Evolutionary conservation across 2,888 invertebrate species (phyloP).

Genomic region (Drosophila meridionalis): DNA sequence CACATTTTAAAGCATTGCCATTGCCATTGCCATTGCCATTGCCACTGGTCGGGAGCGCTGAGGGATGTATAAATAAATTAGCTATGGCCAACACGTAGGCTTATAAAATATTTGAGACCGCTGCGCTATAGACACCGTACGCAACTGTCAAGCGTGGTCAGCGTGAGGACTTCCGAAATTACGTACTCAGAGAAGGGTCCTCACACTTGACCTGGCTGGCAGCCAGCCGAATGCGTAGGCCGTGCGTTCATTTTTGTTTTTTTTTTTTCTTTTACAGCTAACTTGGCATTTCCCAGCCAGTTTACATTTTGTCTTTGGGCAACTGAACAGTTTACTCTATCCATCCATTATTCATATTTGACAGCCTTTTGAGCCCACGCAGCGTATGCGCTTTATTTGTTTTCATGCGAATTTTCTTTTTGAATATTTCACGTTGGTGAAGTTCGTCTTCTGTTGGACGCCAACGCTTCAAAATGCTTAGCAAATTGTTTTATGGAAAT

Average conservation of each 20-base stretch:
- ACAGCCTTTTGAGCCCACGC: constrained; percentile 66
- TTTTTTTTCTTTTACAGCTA: constrained; percentile 53
- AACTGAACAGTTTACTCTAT: constrained; percentile 15
- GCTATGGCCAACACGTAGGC: constrained; percentile 73
- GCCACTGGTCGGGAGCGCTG: constrained; percentile 9
- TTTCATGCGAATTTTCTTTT: constrained; percentile 61
- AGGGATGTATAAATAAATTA: constrained; percentile 71
- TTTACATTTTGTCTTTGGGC: constrained; percentile 57
- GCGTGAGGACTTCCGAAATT: constrained; percentile 49
- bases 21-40: constrained; percentile 14
- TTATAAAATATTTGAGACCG: constrained; percentile 61
- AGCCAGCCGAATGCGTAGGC: constrained; percentile 47
- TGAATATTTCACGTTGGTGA: constrained; percentile 61
- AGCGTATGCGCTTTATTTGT: constrained; percentile 75
- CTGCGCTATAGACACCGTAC: background rate
- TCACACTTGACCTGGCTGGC: constrained; percentile 59
- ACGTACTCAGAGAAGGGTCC: constrained; percentile 8
- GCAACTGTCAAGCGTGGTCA: constrained; percentile 68
- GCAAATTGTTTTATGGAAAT: constrained; percentile 40
- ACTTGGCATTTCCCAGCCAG: constrained; percentile 60
- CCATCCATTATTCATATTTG: constrained; percentile 73
- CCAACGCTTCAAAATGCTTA: constrained; percentile 39
- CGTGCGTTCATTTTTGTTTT: constrained; percentile 20
- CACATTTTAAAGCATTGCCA: constrained; percentile 66
- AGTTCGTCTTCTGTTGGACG: constrained; percentile 16